Evolutionary conservation across 1,140 invertebrate genomes (phyloP).

Genomic region (Leptopilina boulardi): DNA sequence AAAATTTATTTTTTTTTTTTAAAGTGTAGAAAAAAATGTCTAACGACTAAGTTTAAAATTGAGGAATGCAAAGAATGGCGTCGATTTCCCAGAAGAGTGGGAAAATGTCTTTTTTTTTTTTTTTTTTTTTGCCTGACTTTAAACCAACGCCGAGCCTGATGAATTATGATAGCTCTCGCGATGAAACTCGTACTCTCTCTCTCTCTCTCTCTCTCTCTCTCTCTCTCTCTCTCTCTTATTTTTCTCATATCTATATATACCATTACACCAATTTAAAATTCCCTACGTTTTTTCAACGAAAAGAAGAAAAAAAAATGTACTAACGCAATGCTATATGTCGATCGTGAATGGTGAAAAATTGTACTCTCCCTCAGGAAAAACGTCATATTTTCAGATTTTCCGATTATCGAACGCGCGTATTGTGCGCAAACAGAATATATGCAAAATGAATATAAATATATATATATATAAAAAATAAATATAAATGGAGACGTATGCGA

Average conservation of each 20-base stretch:
- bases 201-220: no score
- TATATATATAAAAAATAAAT: no score
- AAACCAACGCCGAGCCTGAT: neutral
- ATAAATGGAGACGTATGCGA: neutral
- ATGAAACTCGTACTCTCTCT: neutral
- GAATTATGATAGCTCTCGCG: neutral
- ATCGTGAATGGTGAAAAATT: constrained; percentile 1
- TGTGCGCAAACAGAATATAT: neutral
- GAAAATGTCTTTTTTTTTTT: neutral
- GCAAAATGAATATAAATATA: neutral
- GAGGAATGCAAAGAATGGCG: neutral
- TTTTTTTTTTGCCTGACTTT: neutral
- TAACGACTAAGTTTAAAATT: neutral
- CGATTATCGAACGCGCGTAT: neutral
- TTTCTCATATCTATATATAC: neutral
- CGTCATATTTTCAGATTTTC: constrained; percentile 2
- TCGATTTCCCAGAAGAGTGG: neutral
- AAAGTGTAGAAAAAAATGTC: neutral
- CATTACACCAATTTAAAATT: constrained; percentile 4
- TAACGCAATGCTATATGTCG: neutral
- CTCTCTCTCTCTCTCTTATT: neutral
- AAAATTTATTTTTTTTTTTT: neutral
- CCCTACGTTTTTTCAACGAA: neutral
- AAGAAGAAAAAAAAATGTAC: neutral
- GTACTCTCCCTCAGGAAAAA: neutral